These are phyloP conservation scores for Ostrea denselamellosa DNA, from an alignment of 1,140 invertebrate species.

Conservation along the genomic window DNA sequence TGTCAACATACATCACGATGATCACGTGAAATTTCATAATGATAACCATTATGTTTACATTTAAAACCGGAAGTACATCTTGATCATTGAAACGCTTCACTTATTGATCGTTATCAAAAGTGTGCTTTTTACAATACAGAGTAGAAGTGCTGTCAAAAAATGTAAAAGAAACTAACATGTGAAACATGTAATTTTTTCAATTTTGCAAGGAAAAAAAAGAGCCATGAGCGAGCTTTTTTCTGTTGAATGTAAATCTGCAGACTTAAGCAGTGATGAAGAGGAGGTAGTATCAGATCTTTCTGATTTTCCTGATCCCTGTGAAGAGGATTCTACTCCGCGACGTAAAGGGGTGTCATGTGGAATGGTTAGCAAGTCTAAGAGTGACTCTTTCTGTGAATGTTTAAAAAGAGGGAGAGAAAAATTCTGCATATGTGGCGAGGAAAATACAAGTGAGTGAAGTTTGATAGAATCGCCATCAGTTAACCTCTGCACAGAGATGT, in stretches of 20 bases:
- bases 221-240: conserved; percentile 8
- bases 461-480: not conserved
- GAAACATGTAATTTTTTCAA: not conserved
- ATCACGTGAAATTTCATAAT: too few relatives aligned
- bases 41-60: too few relatives aligned
- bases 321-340: conserved; percentile 5
- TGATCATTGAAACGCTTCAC: not conserved
- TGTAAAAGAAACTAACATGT: not conserved
- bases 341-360: conserved; percentile 5
- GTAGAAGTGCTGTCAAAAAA: not conserved
- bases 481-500: too few relatives aligned
- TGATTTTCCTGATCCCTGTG: not conserved
- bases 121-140: not conserved
- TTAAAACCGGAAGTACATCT: not conserved
- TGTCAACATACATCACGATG: too few relatives aligned
- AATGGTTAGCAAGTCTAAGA: conserved; percentile 47
- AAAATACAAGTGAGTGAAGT: conserved; percentile 54
- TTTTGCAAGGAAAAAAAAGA: not conserved
- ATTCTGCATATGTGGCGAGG: conserved; percentile 54
- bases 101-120: not conserved
- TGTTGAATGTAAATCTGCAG: not conserved
- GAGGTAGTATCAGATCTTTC: not conserved
- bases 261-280: conserved; percentile 33
- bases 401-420: conserved; percentile 53
- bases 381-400: conserved; percentile 58